Evolutionary conservation across 2,888 invertebrate species (phyloP).

Genomic region (Monoplex corrugatus): DNA sequence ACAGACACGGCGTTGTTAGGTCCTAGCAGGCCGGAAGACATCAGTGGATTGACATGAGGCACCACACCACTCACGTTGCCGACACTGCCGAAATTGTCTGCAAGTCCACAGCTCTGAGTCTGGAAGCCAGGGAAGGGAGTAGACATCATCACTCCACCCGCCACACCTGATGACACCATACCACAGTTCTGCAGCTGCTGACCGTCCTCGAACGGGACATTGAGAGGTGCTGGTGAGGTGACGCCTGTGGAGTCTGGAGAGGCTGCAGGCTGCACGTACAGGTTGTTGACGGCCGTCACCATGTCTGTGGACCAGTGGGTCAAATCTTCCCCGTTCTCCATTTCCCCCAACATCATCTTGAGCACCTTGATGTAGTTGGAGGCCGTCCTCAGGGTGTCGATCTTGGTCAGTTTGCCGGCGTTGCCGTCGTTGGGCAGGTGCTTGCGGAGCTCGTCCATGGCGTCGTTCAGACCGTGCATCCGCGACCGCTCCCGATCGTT

Average conservation of each 20-base stretch:
- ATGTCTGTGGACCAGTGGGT: not conserved
- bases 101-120: not conserved
- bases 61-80: not conserved
- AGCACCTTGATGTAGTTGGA: slow-evolving; percentile 93
- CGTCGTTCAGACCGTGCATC: slow-evolving; percentile 86
- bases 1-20: not conserved
- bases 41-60: not conserved
- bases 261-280: slow-evolving; percentile 23
- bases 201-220: not conserved
- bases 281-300: slow-evolving; percentile 31
- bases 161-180: not conserved
- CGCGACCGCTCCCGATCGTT: slow-evolving; percentile 86
- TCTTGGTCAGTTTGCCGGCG: slow-evolving; percentile 83
- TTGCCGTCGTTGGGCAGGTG: slow-evolving; percentile 83
- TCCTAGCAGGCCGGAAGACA: not conserved
- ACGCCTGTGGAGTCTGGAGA: slow-evolving; percentile 14
- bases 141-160: not conserved
- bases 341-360: slow-evolving; percentile 35
- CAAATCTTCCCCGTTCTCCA: slow-evolving; percentile 29
- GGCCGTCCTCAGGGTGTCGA: slow-evolving; percentile 89
- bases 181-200: slow-evolving; percentile 8
- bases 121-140: slow-evolving; percentile 25
- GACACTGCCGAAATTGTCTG: not conserved
- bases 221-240: not conserved
- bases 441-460: slow-evolving; percentile 84